A percentile compares a stretch with the other conserved stretches of the same genome.
Conservation (phyloP, 2,797 vertebrate species). For the Sebastes iracundus region DNA sequence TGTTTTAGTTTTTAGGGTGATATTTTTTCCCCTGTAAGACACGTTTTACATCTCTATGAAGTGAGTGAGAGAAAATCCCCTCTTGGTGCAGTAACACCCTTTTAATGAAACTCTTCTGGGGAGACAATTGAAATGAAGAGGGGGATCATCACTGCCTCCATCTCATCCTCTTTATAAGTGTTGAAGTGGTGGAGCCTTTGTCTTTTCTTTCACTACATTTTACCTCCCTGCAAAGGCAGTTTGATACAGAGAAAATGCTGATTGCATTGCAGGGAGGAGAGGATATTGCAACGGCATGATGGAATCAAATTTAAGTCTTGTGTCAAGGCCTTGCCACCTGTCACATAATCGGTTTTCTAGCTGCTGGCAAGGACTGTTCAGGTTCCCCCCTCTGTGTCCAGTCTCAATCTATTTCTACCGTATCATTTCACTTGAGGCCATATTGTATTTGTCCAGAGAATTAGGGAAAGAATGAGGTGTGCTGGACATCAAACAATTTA, state of each 20-base stretch:
- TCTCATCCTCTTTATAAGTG: neutral
- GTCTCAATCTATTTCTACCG: neutral
- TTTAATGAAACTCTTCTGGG: constrained; percentile 18
- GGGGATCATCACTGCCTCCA: neutral
- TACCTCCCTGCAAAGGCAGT: neutral
- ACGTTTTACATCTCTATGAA: neutral
- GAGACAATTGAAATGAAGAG: constrained; percentile 12
- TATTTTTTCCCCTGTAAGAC: neutral
- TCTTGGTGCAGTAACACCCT: neutral
- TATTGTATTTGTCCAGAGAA: constrained; percentile 10
- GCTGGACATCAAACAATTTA: neutral
- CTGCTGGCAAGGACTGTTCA: neutral
- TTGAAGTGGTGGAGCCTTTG: neutral
- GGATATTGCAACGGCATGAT: neutral
- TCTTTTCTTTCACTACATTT: neutral
- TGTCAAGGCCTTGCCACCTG: constrained; percentile 32
- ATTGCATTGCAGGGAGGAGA: constrained; percentile 6
- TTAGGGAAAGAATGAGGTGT: neutral
- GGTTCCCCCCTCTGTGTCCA: neutral
- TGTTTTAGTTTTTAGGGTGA: neutral
- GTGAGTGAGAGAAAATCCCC: neutral
- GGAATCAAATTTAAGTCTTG: constrained; percentile 34
- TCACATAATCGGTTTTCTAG: constrained; percentile 35
- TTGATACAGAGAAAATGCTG: neutral
- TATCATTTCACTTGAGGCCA: neutral